These are phyloP conservation scores for Microctonus brassicae DNA, from an alignment of 2,888 invertebrate species.

Conservation along the genomic window DNA sequence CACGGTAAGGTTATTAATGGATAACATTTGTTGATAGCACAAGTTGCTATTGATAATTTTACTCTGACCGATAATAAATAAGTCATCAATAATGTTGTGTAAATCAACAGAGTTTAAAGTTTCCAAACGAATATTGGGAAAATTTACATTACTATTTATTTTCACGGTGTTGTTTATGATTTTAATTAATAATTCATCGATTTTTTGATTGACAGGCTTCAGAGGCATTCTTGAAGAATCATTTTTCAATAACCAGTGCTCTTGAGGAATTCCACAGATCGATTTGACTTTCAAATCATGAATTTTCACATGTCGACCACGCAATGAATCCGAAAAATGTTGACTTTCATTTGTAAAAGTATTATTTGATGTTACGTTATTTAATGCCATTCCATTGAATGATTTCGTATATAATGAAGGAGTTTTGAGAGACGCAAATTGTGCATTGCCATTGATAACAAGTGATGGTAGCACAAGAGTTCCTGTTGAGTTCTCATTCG, in stretches of 20 bases:
- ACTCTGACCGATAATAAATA: constrained; percentile 50
- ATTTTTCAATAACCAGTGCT: constrained; percentile 51
- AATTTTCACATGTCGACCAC: constrained; percentile 45
- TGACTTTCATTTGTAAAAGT: constrained; percentile 3
- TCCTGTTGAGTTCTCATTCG: not conserved
- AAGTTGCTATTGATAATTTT: constrained; percentile 56
- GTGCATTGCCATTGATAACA: constrained; percentile 46
- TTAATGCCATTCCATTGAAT: constrained; percentile 48
- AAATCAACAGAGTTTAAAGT: constrained; percentile 50
- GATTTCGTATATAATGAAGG: constrained; percentile 46
- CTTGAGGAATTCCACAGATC: constrained; percentile 56
- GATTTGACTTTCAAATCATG: constrained; percentile 52
- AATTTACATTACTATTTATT: constrained; percentile 44
- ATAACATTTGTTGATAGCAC: constrained; percentile 39
- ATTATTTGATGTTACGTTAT: constrained; percentile 42
- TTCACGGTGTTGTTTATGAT: constrained; percentile 50
- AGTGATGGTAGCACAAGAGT: constrained; percentile 27
- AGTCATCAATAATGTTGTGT: constrained; percentile 43
- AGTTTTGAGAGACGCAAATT: constrained; percentile 41
- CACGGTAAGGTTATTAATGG: constrained; percentile 40
- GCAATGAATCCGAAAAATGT: constrained; percentile 34
- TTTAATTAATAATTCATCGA: constrained; percentile 18
- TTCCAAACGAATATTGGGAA: constrained; percentile 44
- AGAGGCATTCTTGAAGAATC: constrained; percentile 34
- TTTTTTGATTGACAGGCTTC: constrained; percentile 21